Base-by-base conservation (phyloP, 2,888 invertebrate genomes). In the Pammene aurita region DNA sequence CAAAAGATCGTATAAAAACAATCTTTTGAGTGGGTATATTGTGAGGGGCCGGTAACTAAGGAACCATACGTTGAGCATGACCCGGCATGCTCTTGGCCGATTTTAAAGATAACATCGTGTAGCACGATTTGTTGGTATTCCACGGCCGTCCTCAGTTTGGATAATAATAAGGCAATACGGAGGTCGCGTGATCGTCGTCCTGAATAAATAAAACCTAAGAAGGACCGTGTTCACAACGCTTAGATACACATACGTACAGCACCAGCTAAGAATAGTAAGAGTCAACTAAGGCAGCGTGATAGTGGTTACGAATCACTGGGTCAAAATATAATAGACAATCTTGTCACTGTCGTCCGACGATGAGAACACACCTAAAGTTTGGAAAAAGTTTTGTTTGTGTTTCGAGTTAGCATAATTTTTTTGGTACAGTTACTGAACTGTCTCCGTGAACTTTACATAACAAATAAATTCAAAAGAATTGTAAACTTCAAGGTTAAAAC, bases 131-230 rank as follows among this genome's bases (percentile, higher is more conserved):
- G 60, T 83, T 81, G 73, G 72, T 79, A 83, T 84, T 81, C 82
- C 74, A 64, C 42, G 67, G 48, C 69, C 76, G 80, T 78, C 72
- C 74, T 69, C 67, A 72, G 76, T 78, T 78, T 78, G 76, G 81
- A 77, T 77, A 77, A 74, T 77, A 75, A 77, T 73, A 74, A 74
- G 74, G 74, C 78, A 76, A 76, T 75, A 74, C 76, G 79, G 78
- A 79, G 82, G 80, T 78, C 81, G 78, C 72, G 70, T 75, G 78
- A 76, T 76, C 79, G 79, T 74, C 76, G 82, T 81, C 81, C 81
- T 83, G 84, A 83, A 84, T 84, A 84, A 81, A 82, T 78, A 83
- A 82, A 77, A 64, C 68, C 62, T 65, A 61, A 71, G 66, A 62
- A 67, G 66, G 14, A 7, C 14, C 57, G 56, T 41, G 10, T 41